A percentile compares a stretch with the other conserved stretches of the same genome.
Conservation (phyloP, 2,113 vertebrate genomes). For the Lophius piscatorius region DNA sequence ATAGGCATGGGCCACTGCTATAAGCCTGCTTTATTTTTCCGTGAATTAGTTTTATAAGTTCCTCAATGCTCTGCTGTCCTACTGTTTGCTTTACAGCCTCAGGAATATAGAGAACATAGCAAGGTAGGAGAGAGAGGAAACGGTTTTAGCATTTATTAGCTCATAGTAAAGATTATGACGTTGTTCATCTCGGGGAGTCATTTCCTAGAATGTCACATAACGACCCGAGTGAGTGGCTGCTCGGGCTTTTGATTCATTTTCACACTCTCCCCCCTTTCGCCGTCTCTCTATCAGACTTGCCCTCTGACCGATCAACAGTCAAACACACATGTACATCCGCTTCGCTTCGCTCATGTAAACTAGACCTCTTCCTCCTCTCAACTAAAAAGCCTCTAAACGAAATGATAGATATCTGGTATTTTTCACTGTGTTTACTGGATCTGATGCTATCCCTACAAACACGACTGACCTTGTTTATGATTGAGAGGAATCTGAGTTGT, state of each 20-base stretch:
- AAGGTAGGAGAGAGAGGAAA: conserved; percentile 40
- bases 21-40: conserved; percentile 64
- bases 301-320: conserved; percentile 48
- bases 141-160: conserved; percentile 22
- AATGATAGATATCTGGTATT: conserved; percentile 38
- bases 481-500: conserved; percentile 44
- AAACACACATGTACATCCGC: conserved; percentile 50
- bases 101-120: conserved; percentile 58
- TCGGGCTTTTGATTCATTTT: conserved; percentile 12
- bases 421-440: conserved; percentile 62
- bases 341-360: conserved; percentile 37
- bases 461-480: conserved; percentile 63
- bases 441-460: conserved; percentile 60
- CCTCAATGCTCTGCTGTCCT: conserved; percentile 62
- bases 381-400: conserved; percentile 40
- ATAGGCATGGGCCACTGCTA: conserved; percentile 58
- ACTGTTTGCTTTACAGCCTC: conserved; percentile 63
- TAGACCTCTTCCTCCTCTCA: conserved; percentile 37
- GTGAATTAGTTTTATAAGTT: conserved; percentile 76
- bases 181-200: background rate
- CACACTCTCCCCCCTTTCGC: background rate
- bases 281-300: conserved; percentile 16
- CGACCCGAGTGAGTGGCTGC: background rate
- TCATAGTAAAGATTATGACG: background rate
- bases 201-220: background rate